Evolutionary conservation across 1,140 invertebrate species (phyloP).

Genomic region (Heterodera carotae): DNA sequence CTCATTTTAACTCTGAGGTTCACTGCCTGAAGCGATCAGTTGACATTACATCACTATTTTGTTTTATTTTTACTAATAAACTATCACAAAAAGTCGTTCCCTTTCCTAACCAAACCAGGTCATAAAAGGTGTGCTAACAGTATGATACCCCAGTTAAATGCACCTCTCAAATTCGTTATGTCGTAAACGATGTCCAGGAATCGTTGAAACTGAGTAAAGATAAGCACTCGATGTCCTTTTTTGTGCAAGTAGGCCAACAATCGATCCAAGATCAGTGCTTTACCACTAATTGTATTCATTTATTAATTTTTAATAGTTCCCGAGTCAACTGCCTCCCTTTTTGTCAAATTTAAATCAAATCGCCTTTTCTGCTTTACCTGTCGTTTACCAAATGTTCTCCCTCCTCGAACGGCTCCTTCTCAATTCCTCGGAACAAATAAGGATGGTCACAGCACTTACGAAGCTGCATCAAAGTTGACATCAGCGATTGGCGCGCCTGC

Average conservation of each 20-base stretch:
- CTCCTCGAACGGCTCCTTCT: slow-evolving; percentile 58
- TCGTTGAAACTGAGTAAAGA: slow-evolving; percentile 95
- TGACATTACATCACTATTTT: too few species aligned
- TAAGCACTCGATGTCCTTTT: slow-evolving; percentile 85
- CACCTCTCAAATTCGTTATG: slow-evolving; percentile 66
- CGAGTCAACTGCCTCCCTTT: too few species aligned
- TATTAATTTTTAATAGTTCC: too few species aligned
- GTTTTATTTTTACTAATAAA: too few species aligned
- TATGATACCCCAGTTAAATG: too few species aligned
- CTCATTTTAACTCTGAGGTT: too few species aligned
- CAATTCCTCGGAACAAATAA: slow-evolving; percentile 82
- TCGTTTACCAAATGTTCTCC: slow-evolving; percentile 67
- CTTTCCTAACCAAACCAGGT: too few species aligned
- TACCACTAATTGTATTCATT: slow-evolving; percentile 70
- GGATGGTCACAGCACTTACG: slow-evolving; percentile 97
- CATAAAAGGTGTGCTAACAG: too few species aligned
- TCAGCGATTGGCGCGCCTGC: slow-evolving; percentile 73
- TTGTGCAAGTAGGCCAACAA: slow-evolving; percentile 80
- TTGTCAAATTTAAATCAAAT: too few species aligned
- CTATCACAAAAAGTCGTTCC: too few species aligned
- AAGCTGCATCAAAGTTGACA: slow-evolving; percentile 97
- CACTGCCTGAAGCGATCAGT: too few species aligned
- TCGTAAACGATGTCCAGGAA: slow-evolving; percentile 95
- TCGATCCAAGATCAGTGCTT: slow-evolving; percentile 83
- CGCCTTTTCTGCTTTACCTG: neutral